These are phyloP conservation scores for Drosophila prosaltans DNA, from an alignment of 1,140 invertebrate species.

Conservation along the genomic window DNA sequence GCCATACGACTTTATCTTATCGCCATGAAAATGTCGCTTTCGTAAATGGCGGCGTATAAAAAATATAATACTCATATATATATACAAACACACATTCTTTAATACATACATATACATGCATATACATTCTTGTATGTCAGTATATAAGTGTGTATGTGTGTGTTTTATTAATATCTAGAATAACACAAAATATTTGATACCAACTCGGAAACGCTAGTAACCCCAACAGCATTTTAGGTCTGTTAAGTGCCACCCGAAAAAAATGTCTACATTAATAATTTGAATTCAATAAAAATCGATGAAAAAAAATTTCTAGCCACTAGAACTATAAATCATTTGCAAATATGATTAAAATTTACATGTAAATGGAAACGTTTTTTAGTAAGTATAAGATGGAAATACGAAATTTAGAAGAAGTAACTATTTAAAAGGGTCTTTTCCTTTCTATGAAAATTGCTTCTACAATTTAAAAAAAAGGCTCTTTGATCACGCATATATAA, in stretches of 20 bases:
- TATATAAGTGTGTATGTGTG: constrained; percentile 5
- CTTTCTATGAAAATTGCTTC: no score
- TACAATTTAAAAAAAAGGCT: no score
- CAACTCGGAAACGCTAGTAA: not conserved
- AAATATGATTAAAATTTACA: no score
- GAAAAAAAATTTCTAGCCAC: not conserved
- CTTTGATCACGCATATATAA: no score
- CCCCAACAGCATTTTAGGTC: not conserved
- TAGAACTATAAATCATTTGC: not conserved
- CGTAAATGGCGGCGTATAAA: constrained; percentile 74
- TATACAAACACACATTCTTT: constrained; percentile 7
- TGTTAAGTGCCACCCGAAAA: not conserved
- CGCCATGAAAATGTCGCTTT: constrained; percentile 69
- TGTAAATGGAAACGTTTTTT: no score
- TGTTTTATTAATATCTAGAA: constrained; percentile 4
- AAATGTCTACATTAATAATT: not conserved
- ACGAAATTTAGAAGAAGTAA: no score
- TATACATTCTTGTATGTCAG: constrained; percentile 1
- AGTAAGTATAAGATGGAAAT: no score
- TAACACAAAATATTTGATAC: constrained; percentile 3
- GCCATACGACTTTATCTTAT: constrained; percentile 67
- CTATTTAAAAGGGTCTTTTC: no score
- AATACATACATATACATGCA: constrained; percentile 5
- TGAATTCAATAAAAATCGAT: not conserved
- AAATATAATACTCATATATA: constrained; percentile 51